Base-by-base conservation (phyloP, 2,888 invertebrate species). In the Drosophila atripex region DNA sequence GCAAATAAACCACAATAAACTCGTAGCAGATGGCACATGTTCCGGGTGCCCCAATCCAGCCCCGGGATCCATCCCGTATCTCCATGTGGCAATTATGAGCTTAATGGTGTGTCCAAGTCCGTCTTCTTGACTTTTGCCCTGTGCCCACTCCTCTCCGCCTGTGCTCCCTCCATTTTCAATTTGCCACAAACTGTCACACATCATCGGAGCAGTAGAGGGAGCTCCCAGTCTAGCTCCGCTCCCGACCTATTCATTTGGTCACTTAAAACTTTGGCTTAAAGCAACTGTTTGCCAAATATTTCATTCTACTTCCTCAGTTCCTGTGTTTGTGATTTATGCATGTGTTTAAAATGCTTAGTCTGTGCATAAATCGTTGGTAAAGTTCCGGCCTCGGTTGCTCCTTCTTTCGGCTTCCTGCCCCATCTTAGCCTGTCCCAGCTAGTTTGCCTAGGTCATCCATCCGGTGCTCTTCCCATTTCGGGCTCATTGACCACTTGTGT, bases 1-100 rank as follows among this genome's bases (percentile, higher is more conserved):
- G 76, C 88, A 78, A 83, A 88, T 84, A 84, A 84, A 88, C 76
- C 86, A 77, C 83, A 85, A 87, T 87, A 71, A 78, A 72, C 66
- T 53, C 53, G n/a, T 38, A 54, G 66, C 64, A 65, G 64, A 53
- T 64, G 64, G 66, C 64, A 64, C 64, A 64, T 64, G 11, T 58
- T 28, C 39, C 9, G 14, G 23, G 38, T 30, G n/a, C 30, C 30
- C 23, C 28, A 35, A 45, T 52, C 28, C n/a, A n/a, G n/a, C n/a
- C 38, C n/a, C 5, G 35, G 25, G 32, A 64, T 45, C 28, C 43
- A 18, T 30, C 7, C 38, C 14, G 4, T 45, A 65, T 46, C 53
- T 65, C 38, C 53, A 53, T 52, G 28, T 49, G 71, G 52, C 68
- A 68, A 68, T 70, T 70, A 70, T 53, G 69, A 58, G 45, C 58